These are phyloP conservation scores for Altica lythri DNA, from an alignment of 2,888 invertebrate species.

Conservation along the genomic window DNA sequence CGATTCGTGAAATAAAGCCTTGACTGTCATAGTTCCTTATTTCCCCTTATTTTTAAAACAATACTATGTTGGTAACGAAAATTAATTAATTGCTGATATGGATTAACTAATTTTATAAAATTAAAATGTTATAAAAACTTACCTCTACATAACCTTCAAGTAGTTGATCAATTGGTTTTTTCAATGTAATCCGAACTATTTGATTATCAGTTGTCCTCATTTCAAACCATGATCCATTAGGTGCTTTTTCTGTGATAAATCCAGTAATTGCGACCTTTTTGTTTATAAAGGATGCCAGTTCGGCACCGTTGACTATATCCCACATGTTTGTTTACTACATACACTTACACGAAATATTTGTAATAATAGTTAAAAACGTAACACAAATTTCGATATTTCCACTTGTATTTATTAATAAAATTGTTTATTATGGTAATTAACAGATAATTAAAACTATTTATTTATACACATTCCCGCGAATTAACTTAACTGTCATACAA, in stretches of 20 bases:
- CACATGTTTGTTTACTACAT: conserved; percentile 27
- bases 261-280: conserved; percentile 52
- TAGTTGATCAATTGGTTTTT: conserved; percentile 45
- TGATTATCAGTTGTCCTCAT: conserved; percentile 50
- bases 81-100: neutral
- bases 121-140: conserved; percentile 21
- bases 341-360: no score
- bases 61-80: neutral
- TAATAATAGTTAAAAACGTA: no score
- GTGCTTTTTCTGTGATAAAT: conserved; percentile 45
- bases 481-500: no score
- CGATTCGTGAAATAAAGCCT: no score
- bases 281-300: conserved; percentile 45
- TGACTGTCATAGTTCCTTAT: no score
- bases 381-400: no score
- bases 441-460: no score
- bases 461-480: no score
- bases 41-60: neutral
- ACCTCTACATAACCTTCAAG: conserved; percentile 54
- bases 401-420: no score
- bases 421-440: no score
- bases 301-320: conserved; percentile 52
- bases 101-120: neutral
- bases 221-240: conserved; percentile 49
- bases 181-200: conserved; percentile 47